Conservation (phyloP, 92 coral and sea anemone species). For the Montipora capitata region DNA sequence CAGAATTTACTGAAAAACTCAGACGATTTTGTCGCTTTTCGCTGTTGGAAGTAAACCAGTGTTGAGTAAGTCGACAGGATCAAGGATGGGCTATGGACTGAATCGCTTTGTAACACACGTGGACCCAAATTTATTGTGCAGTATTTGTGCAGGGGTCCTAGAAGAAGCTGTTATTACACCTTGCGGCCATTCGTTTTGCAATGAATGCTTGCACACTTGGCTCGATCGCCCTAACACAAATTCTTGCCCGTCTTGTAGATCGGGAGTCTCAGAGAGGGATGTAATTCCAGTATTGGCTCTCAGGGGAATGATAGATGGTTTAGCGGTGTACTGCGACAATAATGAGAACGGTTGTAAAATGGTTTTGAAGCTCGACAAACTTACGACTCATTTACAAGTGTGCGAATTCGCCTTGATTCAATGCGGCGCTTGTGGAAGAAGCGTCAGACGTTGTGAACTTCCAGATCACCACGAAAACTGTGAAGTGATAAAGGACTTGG, state of each 20-base stretch:
- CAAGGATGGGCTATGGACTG: slow-evolving; percentile 92
- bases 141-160: slow-evolving; percentile 97
- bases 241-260: slow-evolving; percentile 95
- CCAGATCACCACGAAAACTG: slow-evolving; percentile 88
- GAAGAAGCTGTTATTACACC: slow-evolving; percentile 95
- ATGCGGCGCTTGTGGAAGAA: slow-evolving; percentile 90
- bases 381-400: slow-evolving; percentile 76
- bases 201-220: slow-evolving; percentile 94
- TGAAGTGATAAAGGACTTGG: slow-evolving; percentile 78
- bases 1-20: slow-evolving; percentile 1
- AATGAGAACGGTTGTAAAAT: slow-evolving; percentile 94
- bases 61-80: slow-evolving; percentile 11
- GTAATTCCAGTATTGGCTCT: slow-evolving; percentile 94
- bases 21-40: not conserved
- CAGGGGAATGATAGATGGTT: slow-evolving; percentile 92
- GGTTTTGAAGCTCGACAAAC: slow-evolving; percentile 90
- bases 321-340: slow-evolving; percentile 91
- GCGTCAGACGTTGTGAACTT: slow-evolving; percentile 81
- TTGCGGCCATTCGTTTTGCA: slow-evolving; percentile 98
- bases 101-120: slow-evolving; percentile 88
- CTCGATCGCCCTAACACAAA: slow-evolving; percentile 87
- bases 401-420: slow-evolving; percentile 89
- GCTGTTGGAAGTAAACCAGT: slow-evolving; percentile 28
- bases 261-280: slow-evolving; percentile 76
- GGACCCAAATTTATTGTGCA: slow-evolving; percentile 95